phyloP scores from a whole-genome alignment of 2,797 vertebrate genomes.

The Paratrypauchen microcephalus region DNA sequence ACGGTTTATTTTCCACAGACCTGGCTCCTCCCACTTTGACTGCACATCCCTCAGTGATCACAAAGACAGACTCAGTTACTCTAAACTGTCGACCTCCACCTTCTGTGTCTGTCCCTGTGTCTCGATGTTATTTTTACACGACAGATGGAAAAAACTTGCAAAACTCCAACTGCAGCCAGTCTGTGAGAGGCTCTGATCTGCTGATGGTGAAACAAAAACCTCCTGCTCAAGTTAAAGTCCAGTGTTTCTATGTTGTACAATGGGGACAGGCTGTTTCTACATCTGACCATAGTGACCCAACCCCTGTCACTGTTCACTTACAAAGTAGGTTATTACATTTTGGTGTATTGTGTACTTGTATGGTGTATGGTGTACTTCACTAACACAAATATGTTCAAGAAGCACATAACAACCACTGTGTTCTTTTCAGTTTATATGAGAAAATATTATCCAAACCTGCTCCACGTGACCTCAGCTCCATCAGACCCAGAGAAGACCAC shows the following conservation, averaged over 20 bases:
- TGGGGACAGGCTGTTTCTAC: fast-evolving
- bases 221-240: no score
- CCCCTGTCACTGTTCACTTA: constrained; percentile 17
- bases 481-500: background rate
- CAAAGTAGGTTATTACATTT: constrained; percentile 11
- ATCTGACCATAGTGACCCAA: background rate
- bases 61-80: background rate
- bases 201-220: no score
- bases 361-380: no score
- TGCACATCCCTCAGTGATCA: background rate
- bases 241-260: constrained; percentile 19
- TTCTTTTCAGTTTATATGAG: no score
- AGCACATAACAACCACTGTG: no score
- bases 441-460: no score
- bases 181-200: no score
- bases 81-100: background rate
- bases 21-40: constrained; percentile 3
- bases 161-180: no score
- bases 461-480: background rate
- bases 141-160: background rate
- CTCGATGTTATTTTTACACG: background rate
- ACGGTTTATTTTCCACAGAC: no score
- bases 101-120: background rate
- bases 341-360: background rate
- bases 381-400: no score